These are phyloP conservation scores for Coreius guichenoti DNA, from an alignment of 2,797 vertebrate genomes.

Conservation along the genomic window DNA sequence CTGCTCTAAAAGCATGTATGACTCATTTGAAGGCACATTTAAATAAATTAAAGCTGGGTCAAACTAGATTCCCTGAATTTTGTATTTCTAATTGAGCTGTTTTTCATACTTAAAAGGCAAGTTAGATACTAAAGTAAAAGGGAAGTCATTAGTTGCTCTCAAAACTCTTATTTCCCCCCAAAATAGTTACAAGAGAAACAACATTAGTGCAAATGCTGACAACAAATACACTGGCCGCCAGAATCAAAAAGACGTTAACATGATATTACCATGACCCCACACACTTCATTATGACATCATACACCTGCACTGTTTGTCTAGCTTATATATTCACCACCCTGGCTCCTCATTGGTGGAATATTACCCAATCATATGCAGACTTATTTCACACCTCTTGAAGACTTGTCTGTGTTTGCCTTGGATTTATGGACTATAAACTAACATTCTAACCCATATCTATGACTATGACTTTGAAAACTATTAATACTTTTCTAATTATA, in stretches of 20 bases:
- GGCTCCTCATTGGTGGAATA: conserved; percentile 1
- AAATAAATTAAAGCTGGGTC: conserved; percentile 62
- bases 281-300: background rate
- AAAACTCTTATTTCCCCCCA: background rate
- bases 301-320: conserved; percentile 1
- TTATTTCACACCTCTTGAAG: background rate
- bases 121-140: conserved; percentile 38
- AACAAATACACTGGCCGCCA: conserved; percentile 25
- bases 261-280: background rate
- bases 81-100: conserved; percentile 54
- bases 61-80: conserved; percentile 58
- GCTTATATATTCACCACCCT: background rate
- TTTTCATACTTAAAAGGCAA: conserved; percentile 54
- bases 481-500: background rate
- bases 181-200: conserved; percentile 1
- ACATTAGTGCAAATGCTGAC: conserved; percentile 50
- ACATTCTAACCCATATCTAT: conserved; percentile 3
- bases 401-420: background rate
- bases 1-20: conserved; percentile 40
- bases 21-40: conserved; percentile 62
- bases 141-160: conserved; percentile 18
- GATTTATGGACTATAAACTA: background rate
- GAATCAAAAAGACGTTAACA: background rate
- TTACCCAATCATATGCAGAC: background rate
- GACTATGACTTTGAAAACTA: background rate